Conservation (phyloP, 2,113 vertebrate species). For the Glaucidium brasilianum region DNA sequence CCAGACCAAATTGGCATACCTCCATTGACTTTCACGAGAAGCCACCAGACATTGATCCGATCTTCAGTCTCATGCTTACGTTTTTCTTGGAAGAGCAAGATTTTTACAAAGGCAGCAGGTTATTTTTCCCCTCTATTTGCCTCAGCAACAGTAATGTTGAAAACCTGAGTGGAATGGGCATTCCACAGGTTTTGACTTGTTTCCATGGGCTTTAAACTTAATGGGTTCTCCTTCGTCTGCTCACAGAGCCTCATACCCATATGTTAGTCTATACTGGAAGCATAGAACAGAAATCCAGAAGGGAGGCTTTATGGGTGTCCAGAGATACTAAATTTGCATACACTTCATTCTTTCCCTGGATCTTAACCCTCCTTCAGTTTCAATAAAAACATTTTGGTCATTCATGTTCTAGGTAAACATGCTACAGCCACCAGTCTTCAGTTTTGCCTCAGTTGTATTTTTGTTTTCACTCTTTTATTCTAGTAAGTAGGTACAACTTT, state of each 20-base stretch:
- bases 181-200: not conserved
- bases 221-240: not conserved
- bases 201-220: not conserved
- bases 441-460: not conserved
- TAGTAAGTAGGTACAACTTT: not conserved
- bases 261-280: not conserved
- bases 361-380: not conserved
- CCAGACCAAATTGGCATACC: conserved; percentile 42
- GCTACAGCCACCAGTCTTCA: not conserved
- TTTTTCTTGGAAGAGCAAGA: not conserved
- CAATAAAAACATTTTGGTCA: not conserved
- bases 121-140: not conserved
- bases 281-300: not conserved
- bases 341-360: not conserved
- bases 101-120: not conserved
- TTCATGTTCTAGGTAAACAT: not conserved
- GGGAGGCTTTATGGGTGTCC: not conserved
- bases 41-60: conserved; percentile 10
- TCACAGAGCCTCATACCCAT: not conserved
- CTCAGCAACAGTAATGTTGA: not conserved
- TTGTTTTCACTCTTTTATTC: not conserved
- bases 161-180: not conserved
- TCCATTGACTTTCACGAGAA: not conserved
- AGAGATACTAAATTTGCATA: not conserved
- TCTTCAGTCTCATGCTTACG: not conserved